Percentiles rank a stretch among this genome's conserved stretches.
phyloP scores from a whole-genome alignment of 2,888 invertebrate genomes.

The Axea sp. region DNA sequence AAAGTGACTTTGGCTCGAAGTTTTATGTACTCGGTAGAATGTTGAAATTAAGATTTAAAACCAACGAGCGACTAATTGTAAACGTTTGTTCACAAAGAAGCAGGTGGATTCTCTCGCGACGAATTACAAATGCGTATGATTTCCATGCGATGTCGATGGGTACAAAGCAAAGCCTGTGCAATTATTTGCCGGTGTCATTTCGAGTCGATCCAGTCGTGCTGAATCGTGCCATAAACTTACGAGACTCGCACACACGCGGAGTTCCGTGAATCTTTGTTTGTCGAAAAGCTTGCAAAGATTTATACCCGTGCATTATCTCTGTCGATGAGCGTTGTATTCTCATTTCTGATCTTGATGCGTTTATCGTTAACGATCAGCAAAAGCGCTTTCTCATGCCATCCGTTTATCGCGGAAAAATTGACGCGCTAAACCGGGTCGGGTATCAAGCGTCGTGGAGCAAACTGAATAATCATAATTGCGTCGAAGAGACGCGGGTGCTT shows the following conservation, averaged over 20 bases:
- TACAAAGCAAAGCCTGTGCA: constrained; percentile 9
- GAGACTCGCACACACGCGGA: neutral
- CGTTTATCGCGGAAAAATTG: constrained; percentile 15
- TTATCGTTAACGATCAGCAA: constrained; percentile 15
- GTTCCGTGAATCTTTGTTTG: neutral
- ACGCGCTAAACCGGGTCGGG: neutral
- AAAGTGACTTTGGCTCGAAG: neutral
- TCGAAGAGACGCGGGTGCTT: too few relatives aligned
- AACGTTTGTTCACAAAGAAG: constrained; percentile 10
- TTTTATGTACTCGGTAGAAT: neutral
- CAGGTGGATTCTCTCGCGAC: neutral
- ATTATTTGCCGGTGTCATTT: constrained; percentile 8
- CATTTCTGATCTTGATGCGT: constrained; percentile 10
- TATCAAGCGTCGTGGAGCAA: too few relatives aligned
- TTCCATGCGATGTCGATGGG: constrained; percentile 5
- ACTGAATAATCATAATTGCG: too few relatives aligned
- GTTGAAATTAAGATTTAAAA: constrained; percentile 15
- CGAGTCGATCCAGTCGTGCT: neutral
- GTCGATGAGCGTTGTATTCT: constrained; percentile 7
- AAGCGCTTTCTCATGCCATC: constrained; percentile 10
- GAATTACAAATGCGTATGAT: constrained; percentile 11
- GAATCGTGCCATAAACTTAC: constrained; percentile 3
- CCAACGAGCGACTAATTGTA: constrained; percentile 4
- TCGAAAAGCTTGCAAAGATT: neutral
- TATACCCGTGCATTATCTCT: constrained; percentile 6